Evolutionary conservation across 2,113 vertebrate genomes (phyloP).

Genomic region (Hippocampus barbouri): DNA sequence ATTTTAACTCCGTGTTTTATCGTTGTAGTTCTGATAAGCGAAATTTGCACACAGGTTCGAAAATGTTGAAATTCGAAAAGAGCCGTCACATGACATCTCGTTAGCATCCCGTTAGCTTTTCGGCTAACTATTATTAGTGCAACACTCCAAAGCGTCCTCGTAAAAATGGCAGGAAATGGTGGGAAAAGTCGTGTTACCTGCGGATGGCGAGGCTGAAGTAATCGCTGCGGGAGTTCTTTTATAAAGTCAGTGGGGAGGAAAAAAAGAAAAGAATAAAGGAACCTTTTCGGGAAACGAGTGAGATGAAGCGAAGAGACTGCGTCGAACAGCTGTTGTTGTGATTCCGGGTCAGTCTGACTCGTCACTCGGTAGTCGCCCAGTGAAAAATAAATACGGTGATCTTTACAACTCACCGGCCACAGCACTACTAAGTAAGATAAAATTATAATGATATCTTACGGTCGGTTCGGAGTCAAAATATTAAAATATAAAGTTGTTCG

Average conservation of each 20-base stretch:
- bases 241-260: neutral
- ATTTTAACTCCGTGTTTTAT: neutral
- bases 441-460: too few relatives aligned
- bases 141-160: neutral
- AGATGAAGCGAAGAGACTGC: neutral
- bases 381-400: neutral
- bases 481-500: too few relatives aligned
- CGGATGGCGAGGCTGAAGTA: neutral
- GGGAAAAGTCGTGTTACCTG: neutral
- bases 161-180: neutral
- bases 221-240: neutral
- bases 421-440: too few relatives aligned
- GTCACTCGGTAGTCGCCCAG: neutral
- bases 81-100: conserved; percentile 19
- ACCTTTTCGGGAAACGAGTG: neutral
- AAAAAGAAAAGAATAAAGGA: rapidly evolving
- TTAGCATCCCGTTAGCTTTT: conserved; percentile 11
- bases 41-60: neutral
- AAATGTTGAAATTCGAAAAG: neutral
- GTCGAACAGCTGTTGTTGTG: conserved; percentile 37
- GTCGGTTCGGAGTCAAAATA: too few relatives aligned
- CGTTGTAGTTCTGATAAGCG: neutral
- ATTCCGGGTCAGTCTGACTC: conserved; percentile 33
- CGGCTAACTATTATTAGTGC: conserved; percentile 1
- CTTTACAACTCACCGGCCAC: neutral